A percentile compares a stretch with the other conserved stretches of the same genome.
Evolutionary conservation across 23 tunicate species (phyloP).

Genomic region (Trididemnum miniatum): DNA sequence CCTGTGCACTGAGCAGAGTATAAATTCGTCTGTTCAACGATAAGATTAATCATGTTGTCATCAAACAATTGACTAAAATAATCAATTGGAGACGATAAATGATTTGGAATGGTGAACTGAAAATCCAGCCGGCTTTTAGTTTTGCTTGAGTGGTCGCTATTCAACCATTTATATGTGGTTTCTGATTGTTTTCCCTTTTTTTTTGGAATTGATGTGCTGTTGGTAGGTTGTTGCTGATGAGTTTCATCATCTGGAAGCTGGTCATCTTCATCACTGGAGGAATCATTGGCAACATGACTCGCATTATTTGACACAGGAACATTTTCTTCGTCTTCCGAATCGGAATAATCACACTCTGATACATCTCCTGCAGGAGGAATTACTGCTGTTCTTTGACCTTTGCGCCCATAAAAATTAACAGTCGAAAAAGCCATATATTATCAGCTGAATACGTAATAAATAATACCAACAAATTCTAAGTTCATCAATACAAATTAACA

Average conservation of each 20-base stretch:
- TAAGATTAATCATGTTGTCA: too few species aligned
- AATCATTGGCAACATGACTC: background rate
- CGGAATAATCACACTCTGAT: background rate
- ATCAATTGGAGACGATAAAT: too few species aligned
- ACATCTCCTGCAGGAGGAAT: slow-evolving; percentile 23
- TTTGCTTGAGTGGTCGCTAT: background rate
- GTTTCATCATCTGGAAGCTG: background rate
- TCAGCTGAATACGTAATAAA: too few species aligned
- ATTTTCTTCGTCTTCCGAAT: slow-evolving; percentile 16
- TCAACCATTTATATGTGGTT: background rate
- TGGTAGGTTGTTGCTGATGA: background rate
- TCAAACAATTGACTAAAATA: too few species aligned
- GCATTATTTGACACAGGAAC: background rate
- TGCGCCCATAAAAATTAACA: background rate
- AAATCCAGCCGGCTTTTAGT: background rate
- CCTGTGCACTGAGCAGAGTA: too few species aligned
- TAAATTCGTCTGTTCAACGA: too few species aligned
- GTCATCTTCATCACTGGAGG: background rate
- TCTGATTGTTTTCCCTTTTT: background rate
- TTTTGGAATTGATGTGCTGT: background rate
- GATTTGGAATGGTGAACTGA: background rate
- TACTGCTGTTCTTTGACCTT: background rate
- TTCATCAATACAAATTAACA: too few species aligned
- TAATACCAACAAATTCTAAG: too few species aligned
- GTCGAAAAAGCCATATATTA: background rate